Percentiles rank a stretch among this genome's conserved stretches.
Conservation (phyloP, 2,888 invertebrate species). For the Campopleginae sp. region DNA sequence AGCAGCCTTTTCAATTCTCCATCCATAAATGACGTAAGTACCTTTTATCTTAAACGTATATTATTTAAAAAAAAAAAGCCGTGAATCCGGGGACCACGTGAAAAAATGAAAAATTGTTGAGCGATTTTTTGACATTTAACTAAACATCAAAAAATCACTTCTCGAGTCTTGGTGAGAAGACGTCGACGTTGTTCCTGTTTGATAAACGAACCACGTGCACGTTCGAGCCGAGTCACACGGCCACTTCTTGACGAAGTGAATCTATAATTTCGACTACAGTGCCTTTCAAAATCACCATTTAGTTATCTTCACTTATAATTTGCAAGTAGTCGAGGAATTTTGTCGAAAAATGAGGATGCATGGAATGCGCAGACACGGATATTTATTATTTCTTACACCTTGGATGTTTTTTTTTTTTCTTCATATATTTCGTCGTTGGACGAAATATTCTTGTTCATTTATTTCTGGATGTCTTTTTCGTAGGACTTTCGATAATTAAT, state of each 20-base stretch:
- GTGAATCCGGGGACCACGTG: not conserved
- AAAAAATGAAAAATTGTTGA: not conserved
- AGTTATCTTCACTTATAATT: not conserved
- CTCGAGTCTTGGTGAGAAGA: not conserved
- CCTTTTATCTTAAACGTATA: constrained; percentile 38
- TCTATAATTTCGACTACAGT: constrained; percentile 35
- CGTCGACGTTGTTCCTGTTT: constrained; percentile 28
- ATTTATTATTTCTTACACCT: not conserved
- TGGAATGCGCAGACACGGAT: not conserved
- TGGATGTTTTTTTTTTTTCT: too few species aligned
- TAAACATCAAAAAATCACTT: not conserved
- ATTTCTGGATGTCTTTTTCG: too few species aligned
- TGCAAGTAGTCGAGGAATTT: not conserved
- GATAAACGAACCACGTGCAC: constrained; percentile 63
- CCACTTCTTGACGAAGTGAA: constrained; percentile 37
- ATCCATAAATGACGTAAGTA: constrained; percentile 83
- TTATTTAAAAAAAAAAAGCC: not conserved
- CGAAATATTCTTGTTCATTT: too few species aligned
- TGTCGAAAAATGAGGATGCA: not conserved
- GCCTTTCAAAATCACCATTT: constrained; percentile 20
- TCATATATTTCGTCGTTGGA: too few species aligned
- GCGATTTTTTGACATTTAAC: not conserved
- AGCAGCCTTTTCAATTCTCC: constrained; percentile 77
- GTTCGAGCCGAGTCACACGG: constrained; percentile 45
- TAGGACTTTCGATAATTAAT: too few species aligned